These are phyloP conservation scores for Aphrocallistes beatrix DNA, from an alignment of 37 sponge, comb jelly and placozoan species.

Conservation along the genomic window DNA sequence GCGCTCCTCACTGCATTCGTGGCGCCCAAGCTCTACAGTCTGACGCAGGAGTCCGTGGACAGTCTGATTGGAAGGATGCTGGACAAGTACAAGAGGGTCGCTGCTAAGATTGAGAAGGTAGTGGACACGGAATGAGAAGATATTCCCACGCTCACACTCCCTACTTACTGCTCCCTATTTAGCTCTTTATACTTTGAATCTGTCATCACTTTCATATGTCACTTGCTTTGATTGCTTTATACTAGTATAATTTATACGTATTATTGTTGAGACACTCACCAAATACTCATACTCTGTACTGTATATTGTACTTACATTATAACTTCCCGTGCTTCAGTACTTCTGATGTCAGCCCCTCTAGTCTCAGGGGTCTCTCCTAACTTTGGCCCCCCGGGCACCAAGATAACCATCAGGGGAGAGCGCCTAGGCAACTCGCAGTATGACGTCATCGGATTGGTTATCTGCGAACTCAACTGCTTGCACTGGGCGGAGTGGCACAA, in stretches of 20 bases:
- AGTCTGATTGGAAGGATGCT: not conserved
- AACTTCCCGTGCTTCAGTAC: too few relatives aligned
- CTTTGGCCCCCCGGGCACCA: conserved; percentile 72
- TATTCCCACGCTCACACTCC: not conserved
- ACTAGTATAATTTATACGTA: too few relatives aligned
- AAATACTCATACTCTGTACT: too few relatives aligned
- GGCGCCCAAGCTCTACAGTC: not conserved
- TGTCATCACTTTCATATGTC: too few relatives aligned
- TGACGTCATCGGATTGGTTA: conserved; percentile 56
- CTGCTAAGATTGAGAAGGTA: not conserved
- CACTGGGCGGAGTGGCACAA: conserved; percentile 45
- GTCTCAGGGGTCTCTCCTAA: conserved; percentile 84
- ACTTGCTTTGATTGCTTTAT: too few relatives aligned
- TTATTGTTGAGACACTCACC: too few relatives aligned
- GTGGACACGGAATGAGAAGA: not conserved
- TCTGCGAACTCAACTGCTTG: conserved; percentile 51
- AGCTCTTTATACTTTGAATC: not conserved
- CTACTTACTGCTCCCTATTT: not conserved
- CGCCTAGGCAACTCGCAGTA: conserved; percentile 44
- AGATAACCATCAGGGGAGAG: conserved; percentile 77
- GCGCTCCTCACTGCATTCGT: not conserved
- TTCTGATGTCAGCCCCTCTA: conserved; percentile 23
- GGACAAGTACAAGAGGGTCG: not conserved
- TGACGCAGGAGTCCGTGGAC: not conserved
- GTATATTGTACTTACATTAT: too few relatives aligned